phyloP scores from a whole-genome alignment of 2,797 vertebrate species.

The Merluccius polli region DNA sequence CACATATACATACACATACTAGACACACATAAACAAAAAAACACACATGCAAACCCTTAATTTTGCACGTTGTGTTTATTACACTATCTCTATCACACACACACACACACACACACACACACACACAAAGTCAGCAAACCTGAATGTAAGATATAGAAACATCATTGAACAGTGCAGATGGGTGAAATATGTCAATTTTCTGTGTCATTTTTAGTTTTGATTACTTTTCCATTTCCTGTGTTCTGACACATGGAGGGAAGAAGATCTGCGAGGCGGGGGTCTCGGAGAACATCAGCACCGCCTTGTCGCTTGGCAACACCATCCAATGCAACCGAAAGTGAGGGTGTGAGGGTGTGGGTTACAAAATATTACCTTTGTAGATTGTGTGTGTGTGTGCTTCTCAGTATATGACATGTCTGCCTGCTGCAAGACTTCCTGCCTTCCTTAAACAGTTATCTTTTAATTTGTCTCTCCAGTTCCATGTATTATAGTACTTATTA shows the following conservation, averaged over 20 bases:
- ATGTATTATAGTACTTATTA: neutral
- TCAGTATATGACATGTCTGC: neutral
- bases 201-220: constrained; percentile 59
- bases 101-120: neutral
- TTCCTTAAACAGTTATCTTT: too few relatives aligned
- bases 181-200: neutral
- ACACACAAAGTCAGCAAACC: neutral
- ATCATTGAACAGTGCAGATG: neutral
- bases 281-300: constrained; percentile 71
- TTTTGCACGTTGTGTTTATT: neutral
- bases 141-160: neutral
- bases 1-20: neutral
- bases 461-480: neutral
- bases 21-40: neutral
- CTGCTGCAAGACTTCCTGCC: too few relatives aligned
- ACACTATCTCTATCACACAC: neutral
- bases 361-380: neutral
- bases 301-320: constrained; percentile 54
- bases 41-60: neutral
- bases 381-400: neutral
- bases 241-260: constrained; percentile 49
- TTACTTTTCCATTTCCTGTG: constrained; percentile 66
- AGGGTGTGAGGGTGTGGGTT: constrained; percentile 18
- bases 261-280: constrained; percentile 53
- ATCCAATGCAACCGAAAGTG: constrained; percentile 70